phyloP scores from a whole-genome alignment of 2,113 vertebrate genomes.

The Plestiodon gilberti region DNA sequence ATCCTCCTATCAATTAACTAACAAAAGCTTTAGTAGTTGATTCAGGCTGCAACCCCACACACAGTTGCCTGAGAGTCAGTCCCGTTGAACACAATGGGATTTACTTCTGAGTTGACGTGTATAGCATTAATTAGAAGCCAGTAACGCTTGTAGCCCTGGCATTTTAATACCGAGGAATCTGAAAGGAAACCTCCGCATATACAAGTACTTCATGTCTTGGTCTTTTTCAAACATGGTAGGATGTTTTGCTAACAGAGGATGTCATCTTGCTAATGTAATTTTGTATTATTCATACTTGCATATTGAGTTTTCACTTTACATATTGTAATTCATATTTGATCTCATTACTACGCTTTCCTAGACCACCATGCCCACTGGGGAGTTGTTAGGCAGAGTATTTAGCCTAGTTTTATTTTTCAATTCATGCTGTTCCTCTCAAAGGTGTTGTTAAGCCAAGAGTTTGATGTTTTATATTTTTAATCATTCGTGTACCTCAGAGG shows the following conservation, averaged over 20 bases:
- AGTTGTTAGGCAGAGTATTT: constrained; percentile 59
- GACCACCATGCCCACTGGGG: constrained; percentile 26
- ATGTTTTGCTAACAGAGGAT: constrained; percentile 30
- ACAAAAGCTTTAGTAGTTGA: too few relatives aligned
- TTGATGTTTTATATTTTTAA: constrained; percentile 55
- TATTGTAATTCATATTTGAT: constrained; percentile 55
- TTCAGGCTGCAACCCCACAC: neutral
- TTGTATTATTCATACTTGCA: constrained; percentile 61
- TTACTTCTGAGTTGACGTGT: neutral
- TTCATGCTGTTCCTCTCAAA: constrained; percentile 49
- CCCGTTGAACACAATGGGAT: neutral
- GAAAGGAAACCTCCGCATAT: neutral
- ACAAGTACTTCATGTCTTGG: neutral
- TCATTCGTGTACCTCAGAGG: constrained; percentile 37
- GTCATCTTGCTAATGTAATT: constrained; percentile 44
- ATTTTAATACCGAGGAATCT: neutral
- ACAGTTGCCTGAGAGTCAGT: neutral
- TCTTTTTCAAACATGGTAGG: constrained; percentile 10
- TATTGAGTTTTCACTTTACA: constrained; percentile 63
- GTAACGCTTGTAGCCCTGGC: neutral
- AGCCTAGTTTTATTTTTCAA: constrained; percentile 62
- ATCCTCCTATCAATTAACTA: neutral
- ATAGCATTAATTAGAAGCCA: neutral
- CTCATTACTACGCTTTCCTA: constrained; percentile 56
- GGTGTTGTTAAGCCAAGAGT: constrained; percentile 42